A percentile compares a stretch with the other conserved stretches of the same genome.
phyloP scores from a whole-genome alignment of 2,888 invertebrate genomes.

The Spodoptera exigua region DNA sequence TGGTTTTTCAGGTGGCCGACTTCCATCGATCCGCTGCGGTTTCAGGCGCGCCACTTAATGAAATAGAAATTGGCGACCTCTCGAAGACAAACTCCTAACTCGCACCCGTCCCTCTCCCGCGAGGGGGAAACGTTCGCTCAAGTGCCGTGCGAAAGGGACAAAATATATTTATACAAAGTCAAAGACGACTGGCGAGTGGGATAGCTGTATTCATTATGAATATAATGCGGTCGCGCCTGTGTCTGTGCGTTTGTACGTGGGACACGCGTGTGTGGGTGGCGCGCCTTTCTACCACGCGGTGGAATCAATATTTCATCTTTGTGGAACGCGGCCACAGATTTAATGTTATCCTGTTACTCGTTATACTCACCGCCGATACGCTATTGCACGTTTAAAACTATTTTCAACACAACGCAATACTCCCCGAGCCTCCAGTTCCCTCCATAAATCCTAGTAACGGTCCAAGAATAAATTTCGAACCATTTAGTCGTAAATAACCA shows the following conservation, averaged over 20 bases:
- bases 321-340: constrained; percentile 72
- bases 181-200: constrained; percentile 88
- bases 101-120: constrained; percentile 82
- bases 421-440: constrained; percentile 7
- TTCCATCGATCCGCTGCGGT: constrained; percentile 85
- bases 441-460: constrained; percentile 32
- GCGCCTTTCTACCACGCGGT: constrained; percentile 78
- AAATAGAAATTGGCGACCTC: constrained; percentile 89
- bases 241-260: constrained; percentile 83
- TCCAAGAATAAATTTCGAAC: constrained; percentile 56
- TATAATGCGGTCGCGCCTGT: constrained; percentile 87
- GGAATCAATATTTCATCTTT: constrained; percentile 88
- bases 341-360: constrained; percentile 43
- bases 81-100: constrained; percentile 87
- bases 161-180: constrained; percentile 89
- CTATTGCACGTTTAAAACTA: constrained; percentile 27
- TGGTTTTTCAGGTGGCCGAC: constrained; percentile 75
- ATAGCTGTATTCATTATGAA: constrained; percentile 89
- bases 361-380: constrained; percentile 13
- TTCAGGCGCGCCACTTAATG: constrained; percentile 86
- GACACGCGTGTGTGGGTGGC: constrained; percentile 77
- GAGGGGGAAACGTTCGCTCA: constrained; percentile 75
- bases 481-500: constrained; percentile 63
- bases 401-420: constrained; percentile 23
- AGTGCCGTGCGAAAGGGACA: constrained; percentile 82